phyloP scores from a whole-genome alignment of 1,140 invertebrate genomes.

The Mactra quadrangularis region DNA sequence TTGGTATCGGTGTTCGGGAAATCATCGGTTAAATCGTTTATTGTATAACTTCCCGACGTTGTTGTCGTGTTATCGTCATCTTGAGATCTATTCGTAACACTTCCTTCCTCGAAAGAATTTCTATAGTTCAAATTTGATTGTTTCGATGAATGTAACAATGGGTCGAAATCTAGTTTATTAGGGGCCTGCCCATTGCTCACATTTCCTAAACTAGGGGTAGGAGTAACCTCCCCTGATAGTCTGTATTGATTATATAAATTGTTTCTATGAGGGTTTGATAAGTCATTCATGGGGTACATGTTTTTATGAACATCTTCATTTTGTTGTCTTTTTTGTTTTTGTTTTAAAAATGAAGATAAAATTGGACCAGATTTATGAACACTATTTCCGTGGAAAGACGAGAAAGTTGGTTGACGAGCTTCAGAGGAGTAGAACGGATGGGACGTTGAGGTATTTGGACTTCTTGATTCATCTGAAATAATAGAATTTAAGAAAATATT shows the following conservation, averaged over 20 bases:
- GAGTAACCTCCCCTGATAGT: conserved; percentile 14
- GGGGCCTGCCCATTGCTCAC: not conserved
- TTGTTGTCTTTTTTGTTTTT: conserved; percentile 31
- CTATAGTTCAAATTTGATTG: conserved; percentile 45
- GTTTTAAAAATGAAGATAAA: conserved; percentile 49
- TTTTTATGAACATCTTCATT: conserved; percentile 36
- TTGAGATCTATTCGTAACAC: conserved; percentile 60
- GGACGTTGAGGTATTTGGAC: conserved; percentile 48
- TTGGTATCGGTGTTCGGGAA: conserved; percentile 25
- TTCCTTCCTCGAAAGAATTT: conserved; percentile 60
- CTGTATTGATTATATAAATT: conserved; percentile 21
- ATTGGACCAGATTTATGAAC: conserved; percentile 56
- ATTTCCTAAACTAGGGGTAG: not conserved
- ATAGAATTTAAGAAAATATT: not conserved
- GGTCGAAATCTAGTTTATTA: conserved; percentile 51
- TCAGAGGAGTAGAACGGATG: conserved; percentile 57
- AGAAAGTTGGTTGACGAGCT: conserved; percentile 59
- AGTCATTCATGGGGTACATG: conserved; percentile 46
- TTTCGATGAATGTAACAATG: conserved; percentile 38
- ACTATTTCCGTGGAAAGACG: conserved; percentile 66
- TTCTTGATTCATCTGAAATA: conserved; percentile 61
- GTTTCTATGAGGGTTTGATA: conserved; percentile 49
- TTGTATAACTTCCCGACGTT: conserved; percentile 79
- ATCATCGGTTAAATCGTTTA: conserved; percentile 67
- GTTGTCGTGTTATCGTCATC: conserved; percentile 77